Evolutionary conservation across 2,888 invertebrate genomes (phyloP).

Genomic region (Dilophus febrilis): DNA sequence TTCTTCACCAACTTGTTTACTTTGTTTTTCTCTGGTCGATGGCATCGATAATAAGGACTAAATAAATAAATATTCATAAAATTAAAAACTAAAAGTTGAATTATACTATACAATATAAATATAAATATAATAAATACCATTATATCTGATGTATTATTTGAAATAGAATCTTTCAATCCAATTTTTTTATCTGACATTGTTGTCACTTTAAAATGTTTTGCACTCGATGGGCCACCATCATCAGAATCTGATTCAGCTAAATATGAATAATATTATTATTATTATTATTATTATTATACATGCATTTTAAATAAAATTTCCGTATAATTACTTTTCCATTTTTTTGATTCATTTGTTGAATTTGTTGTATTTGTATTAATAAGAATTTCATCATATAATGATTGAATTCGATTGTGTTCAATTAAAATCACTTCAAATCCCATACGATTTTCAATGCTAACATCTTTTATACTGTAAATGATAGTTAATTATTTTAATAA

Average conservation of each 20-base stretch:
- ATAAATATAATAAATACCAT: constrained; percentile 36
- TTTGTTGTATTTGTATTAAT: constrained; percentile 29
- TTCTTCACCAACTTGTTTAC: constrained; percentile 88
- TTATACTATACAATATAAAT: not conserved
- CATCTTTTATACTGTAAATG: constrained; percentile 22
- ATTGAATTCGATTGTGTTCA: constrained; percentile 20
- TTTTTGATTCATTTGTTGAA: constrained; percentile 21
- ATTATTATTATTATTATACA: no score
- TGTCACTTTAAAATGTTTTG: not conserved
- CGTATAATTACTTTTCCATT: not conserved
- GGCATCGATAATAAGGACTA: constrained; percentile 36
- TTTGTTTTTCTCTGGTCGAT: constrained; percentile 88
- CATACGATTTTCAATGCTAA: constrained; percentile 24
- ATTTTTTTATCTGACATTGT: constrained; percentile 9
- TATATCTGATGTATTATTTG: constrained; percentile 40
- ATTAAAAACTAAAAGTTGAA: constrained; percentile 3
- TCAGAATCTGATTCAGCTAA: constrained; percentile 11
- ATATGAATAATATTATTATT: no score
- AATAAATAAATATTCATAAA: constrained; percentile 5
- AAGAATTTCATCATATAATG: constrained; percentile 23
- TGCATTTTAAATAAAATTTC: no score
- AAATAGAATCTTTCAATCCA: constrained; percentile 20
- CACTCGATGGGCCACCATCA: not conserved
- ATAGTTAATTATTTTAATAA: not conserved
- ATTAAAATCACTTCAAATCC: constrained; percentile 29